phyloP scores from a whole-genome alignment of 1,140 invertebrate genomes.

The Drosophila yakuba region DNA sequence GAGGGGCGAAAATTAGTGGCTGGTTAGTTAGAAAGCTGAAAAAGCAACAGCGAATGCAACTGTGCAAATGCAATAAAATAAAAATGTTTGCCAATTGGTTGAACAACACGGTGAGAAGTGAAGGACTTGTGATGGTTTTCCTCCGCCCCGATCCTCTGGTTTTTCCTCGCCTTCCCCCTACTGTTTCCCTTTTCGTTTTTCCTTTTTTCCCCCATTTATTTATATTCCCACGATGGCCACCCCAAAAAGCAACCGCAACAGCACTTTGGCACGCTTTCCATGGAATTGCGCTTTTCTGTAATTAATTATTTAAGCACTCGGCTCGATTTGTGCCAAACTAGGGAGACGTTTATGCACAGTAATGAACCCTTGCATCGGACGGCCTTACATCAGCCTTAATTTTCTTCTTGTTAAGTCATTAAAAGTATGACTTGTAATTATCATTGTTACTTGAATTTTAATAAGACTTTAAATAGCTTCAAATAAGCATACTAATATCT shows the following conservation, averaged over 20 bases:
- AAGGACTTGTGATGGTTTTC: conserved; percentile 12
- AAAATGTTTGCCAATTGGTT: conserved; percentile 40
- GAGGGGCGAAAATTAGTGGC: background rate
- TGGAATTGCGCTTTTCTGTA: conserved; percentile 28
- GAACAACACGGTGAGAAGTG: conserved; percentile 5
- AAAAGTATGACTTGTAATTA: too few relatives aligned
- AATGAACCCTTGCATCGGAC: background rate
- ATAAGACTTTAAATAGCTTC: background rate
- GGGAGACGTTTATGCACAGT: conserved; percentile 7
- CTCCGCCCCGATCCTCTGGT: background rate
- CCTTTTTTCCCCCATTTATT: conserved; percentile 10
- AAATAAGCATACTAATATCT: too few relatives aligned
- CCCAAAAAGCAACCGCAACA: conserved; percentile 9
- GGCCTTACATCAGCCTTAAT: too few relatives aligned
- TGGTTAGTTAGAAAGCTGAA: background rate
- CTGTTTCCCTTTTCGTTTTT: background rate
- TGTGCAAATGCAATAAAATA: conserved; percentile 34
- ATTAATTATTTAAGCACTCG: conserved; percentile 37
- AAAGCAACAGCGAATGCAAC: conserved; percentile 26
- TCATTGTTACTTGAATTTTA: background rate
- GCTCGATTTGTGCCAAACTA: conserved; percentile 28
- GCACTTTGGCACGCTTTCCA: conserved; percentile 11
- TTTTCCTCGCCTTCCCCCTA: background rate
- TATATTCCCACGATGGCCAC: conserved; percentile 27
- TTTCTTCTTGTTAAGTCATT: too few relatives aligned